Percentiles rank a stretch among this genome's conserved stretches.
Conservation (phyloP, 2,888 invertebrate genomes). For the Cheilosia impressa region DNA sequence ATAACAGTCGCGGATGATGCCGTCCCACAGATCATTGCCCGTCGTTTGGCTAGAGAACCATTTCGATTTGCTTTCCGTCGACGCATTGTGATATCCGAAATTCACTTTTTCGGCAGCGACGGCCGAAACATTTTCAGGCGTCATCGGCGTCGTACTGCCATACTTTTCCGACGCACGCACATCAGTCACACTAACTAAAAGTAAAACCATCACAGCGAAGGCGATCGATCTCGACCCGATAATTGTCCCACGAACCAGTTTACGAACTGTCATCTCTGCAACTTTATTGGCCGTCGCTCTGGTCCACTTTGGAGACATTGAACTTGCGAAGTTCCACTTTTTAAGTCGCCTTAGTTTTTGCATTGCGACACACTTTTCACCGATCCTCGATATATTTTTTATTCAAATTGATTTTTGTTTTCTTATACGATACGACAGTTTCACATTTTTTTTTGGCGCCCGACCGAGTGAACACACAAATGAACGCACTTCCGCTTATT, state of each 20-base stretch:
- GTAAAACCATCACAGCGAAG: slow-evolving; percentile 53
- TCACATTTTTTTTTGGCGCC: slow-evolving; percentile 43
- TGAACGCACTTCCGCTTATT: slow-evolving; percentile 32
- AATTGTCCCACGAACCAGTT: slow-evolving; percentile 60
- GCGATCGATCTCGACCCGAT: slow-evolving; percentile 69
- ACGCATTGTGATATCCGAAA: slow-evolving; percentile 36
- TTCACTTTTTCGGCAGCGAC: background rate
- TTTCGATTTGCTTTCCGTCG: slow-evolving; percentile 50
- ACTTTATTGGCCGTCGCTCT: slow-evolving; percentile 33
- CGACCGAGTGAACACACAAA: slow-evolving; percentile 12
- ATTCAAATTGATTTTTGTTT: slow-evolving; percentile 17
- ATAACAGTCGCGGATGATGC: slow-evolving; percentile 89
- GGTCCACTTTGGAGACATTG: slow-evolving; percentile 67
- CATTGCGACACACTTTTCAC: slow-evolving; percentile 66
- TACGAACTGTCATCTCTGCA: slow-evolving; percentile 52
- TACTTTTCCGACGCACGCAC: slow-evolving; percentile 44
- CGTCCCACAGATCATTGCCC: slow-evolving; percentile 89
- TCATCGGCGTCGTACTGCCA: slow-evolving; percentile 60
- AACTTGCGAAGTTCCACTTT: slow-evolving; percentile 69
- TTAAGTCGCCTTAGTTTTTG: slow-evolving; percentile 44
- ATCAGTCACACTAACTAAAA: slow-evolving; percentile 49
- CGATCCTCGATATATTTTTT: slow-evolving; percentile 32
- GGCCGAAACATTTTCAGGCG: slow-evolving; percentile 16
- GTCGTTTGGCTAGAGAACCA: slow-evolving; percentile 82
- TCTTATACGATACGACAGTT: background rate